Conservation (phyloP, 2,797 vertebrate genomes). For the Melanotaenia maccullochi region DNA sequence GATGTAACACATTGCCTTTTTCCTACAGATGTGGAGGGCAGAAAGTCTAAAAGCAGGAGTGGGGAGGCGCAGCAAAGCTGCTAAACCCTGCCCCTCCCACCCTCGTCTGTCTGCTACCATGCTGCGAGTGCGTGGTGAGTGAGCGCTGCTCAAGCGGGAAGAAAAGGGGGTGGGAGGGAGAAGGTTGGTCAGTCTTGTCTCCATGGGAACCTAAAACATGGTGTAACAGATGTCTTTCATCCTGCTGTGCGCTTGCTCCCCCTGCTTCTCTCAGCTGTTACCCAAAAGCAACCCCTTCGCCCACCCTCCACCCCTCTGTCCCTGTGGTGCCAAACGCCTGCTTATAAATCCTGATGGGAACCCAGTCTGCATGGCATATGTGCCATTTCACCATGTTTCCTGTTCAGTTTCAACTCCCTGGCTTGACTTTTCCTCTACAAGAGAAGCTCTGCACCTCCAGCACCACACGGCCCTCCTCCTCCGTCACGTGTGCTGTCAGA, state of each 20-base stretch:
- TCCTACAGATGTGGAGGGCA: constrained; percentile 99
- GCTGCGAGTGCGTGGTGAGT: constrained; percentile 92
- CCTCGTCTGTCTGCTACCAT: constrained; percentile 84
- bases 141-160: constrained; percentile 80
- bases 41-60: constrained; percentile 97
- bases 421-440: constrained; percentile 8
- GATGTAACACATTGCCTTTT: constrained; percentile 92
- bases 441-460: constrained; percentile 15
- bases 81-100: constrained; percentile 87
- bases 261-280: constrained; percentile 50
- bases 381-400: constrained; percentile 34
- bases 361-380: constrained; percentile 64
- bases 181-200: constrained; percentile 72
- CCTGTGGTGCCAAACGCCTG: constrained; percentile 54
- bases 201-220: constrained; percentile 85
- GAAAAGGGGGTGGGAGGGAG: constrained; percentile 53
- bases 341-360: constrained; percentile 50
- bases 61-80: constrained; percentile 94
- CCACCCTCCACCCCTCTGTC: constrained; percentile 42
- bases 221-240: constrained; percentile 78
- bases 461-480: background rate
- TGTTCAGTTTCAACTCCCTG: constrained; percentile 18
- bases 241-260: constrained; percentile 64
- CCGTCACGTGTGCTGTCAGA: constrained; percentile 17
- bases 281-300: background rate